Evolutionary conservation across 2,888 invertebrate genomes (phyloP), one percentile per base, ranked within the genome.

Genomic region (Pheosia gnoma): DNA sequence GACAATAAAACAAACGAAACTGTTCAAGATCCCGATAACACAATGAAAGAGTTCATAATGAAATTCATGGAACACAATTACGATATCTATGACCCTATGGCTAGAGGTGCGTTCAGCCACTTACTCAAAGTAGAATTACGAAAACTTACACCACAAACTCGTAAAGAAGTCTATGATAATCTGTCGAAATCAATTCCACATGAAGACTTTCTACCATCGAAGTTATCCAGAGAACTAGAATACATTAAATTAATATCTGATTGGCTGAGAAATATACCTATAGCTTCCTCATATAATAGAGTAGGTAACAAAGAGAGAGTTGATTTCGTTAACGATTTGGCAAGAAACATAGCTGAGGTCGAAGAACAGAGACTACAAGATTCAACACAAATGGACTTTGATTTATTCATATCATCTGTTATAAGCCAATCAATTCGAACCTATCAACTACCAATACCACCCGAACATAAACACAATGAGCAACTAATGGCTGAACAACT

Each of bases 181-280:
- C 74, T 75, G 43, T 66, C 63, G 36, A 72, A 76, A 62, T 60
- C 67, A 11, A 58, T 62, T 57, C 43, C 59, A 38, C 65, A 76
- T 55, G 71, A 77, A 5, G 60, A 64, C 9, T 77, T 82, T 58
- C 67, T 72, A 8, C 70, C 76, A 3, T 66, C 75, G 4, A 80
- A 72, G 52, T 71, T 89, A 38, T 69, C 70, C 5, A 76, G 66
- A 63, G 88, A 89, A 69, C 66, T 89, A 41, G 75, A 84, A 60
- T 87, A 86, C 47, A 83, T 88, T 7, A 85, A 83, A 65, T 72
- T 81, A 41, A 75, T 90, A 64, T 83, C 87, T 9, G 86, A 89
- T 72, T 89, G 89, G 87, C 71, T 90, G n/a, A 88, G 82, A 59
- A 78, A 74, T 53, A 67, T 87, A 67, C 86, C 86, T 3, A 68